These are phyloP conservation scores for Leguminivora glycinivorella DNA, from an alignment of 1,140 invertebrate species.

Conservation along the genomic window DNA sequence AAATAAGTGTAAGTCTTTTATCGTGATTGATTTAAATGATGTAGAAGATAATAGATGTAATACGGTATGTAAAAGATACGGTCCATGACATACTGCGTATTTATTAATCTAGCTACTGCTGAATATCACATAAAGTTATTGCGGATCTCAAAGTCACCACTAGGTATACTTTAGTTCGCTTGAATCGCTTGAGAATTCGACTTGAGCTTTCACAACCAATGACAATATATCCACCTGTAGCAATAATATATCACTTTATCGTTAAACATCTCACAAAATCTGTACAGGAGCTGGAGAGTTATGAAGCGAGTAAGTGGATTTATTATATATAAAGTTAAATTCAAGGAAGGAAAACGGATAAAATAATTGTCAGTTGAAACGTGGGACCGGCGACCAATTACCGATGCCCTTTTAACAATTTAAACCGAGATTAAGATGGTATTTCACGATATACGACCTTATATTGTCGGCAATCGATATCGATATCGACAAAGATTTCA, in stretches of 20 bases:
- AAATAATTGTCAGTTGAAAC: constrained; percentile 20
- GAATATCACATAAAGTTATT: not conserved
- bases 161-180: no score
- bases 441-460: constrained; percentile 21
- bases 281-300: not conserved
- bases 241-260: not conserved
- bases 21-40: not conserved
- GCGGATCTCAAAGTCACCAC: not conserved
- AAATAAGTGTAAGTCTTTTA: not conserved
- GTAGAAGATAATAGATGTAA: not conserved
- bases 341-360: constrained; percentile 7
- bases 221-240: not conserved
- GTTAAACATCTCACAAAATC: constrained; percentile 4
- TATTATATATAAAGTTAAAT: constrained; percentile 8
- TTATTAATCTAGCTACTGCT: no score
- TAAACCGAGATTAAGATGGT: constrained; percentile 25
- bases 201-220: not conserved
- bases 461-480: constrained; percentile 1
- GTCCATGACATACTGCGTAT: not conserved
- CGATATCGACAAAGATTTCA: no score
- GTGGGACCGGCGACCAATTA: constrained; percentile 17
- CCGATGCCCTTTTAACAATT: constrained; percentile 17
- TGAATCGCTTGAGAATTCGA: not conserved
- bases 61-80: not conserved
- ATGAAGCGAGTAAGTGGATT: not conserved